Evolutionary conservation across 2,113 vertebrate species (phyloP).

Genomic region (Rhagologus leucostigma): DNA sequence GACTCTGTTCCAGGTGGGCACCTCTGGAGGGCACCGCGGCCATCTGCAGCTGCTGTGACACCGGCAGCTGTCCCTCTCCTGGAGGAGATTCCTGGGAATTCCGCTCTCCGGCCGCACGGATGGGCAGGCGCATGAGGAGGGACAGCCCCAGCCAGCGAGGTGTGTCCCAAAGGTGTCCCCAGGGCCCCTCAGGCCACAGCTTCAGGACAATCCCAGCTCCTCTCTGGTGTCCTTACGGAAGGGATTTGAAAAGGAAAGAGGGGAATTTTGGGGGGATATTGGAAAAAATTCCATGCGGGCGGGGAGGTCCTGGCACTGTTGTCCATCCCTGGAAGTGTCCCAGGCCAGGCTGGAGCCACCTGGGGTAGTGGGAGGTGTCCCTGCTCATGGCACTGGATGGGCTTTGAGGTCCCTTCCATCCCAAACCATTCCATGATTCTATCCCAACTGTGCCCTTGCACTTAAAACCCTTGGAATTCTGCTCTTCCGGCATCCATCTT

Average conservation of each 20-base stretch:
- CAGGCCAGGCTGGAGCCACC: not conserved
- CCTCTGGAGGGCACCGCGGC: not conserved
- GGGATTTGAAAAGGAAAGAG: not conserved
- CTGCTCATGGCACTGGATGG: not conserved
- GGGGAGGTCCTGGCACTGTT: accelerated
- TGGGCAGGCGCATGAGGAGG: not conserved
- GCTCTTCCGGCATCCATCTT: accelerated
- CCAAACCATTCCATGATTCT: not conserved
- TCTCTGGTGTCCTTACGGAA: accelerated
- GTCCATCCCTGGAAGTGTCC: too few relatives aligned
- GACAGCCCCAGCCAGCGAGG: not conserved
- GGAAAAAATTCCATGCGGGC: accelerated
- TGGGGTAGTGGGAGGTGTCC: not conserved
- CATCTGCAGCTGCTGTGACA: not conserved
- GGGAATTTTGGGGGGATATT: too few relatives aligned
- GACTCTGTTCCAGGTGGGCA: not conserved
- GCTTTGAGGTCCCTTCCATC: not conserved
- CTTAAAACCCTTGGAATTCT: not conserved
- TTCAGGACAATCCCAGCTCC: accelerated
- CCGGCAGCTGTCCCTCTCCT: not conserved
- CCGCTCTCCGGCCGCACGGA: not conserved
- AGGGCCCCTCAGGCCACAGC: not conserved
- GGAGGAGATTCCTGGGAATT: not conserved
- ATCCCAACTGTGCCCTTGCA: accelerated
- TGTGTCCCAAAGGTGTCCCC: not conserved